Base-by-base conservation (phyloP, 2,888 invertebrate species). In the Hedychridium roseum region DNA sequence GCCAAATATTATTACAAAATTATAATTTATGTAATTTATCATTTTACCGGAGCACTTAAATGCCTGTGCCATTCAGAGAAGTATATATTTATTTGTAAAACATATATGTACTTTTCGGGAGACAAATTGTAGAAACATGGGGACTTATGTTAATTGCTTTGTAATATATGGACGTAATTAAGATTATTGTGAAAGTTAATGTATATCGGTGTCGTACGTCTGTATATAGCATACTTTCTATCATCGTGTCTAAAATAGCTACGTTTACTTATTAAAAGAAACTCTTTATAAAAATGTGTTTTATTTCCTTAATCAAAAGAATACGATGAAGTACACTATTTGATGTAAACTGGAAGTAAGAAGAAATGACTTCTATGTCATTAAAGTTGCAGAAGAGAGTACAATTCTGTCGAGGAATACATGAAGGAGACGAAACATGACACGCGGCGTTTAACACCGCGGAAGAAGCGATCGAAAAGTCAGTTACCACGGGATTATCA, bases 181-280 rank as follows among this genome's bases (percentile, higher is more conserved):
- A 23, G 23, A 43, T 18, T 43, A 50, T 43, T 48, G 52, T 55
- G 56, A 16, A 58, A 58, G 60, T 60, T 46, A 54, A 65, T 68
- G 64, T 69, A 72, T 43, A 65, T 65, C 55, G 64, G 65, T 70
- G 69, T 68, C 60, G 54, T 67, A 56, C 53, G 55, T 53, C 51
- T 71, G 67, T 72, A 68, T 59, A 64, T 55, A 66, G 50, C 53
- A 58, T 66, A 65, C 64, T 66, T 64, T 65, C 63, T 65, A 71
- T 70, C 64, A 55, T 58, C 61, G 67, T 68, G 31, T 52, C 12
- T 11, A 14, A 35, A 50, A 40, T 55, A 40, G 31, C 54, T 54
- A 62, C 46, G 57, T 70, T 67, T 66, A 66, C 57, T 59, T 55
- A 68, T 66, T 68, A 64, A 69, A 68, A 50, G 38, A n/a, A 58